These are phyloP conservation scores for Margaritifera margaritifera DNA, from an alignment of 2,888 invertebrate genomes.

Conservation along the genomic window DNA sequence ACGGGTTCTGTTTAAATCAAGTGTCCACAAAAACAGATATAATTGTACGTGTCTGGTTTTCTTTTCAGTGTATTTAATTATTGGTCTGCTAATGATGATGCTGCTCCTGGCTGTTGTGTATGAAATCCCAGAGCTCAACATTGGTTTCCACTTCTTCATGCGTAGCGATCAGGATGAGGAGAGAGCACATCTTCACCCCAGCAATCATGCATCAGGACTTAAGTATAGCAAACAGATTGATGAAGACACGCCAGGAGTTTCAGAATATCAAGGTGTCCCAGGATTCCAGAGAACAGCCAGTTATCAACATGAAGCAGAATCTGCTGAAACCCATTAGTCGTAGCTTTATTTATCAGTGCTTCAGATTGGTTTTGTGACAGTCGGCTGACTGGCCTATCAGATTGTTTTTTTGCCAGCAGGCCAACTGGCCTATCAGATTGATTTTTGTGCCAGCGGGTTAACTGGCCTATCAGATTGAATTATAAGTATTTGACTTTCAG, in stretches of 20 bases:
- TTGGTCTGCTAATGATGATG: constrained; percentile 89
- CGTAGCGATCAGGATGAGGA: constrained; percentile 76
- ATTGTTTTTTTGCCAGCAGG: too few species aligned
- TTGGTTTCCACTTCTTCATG: constrained; percentile 85
- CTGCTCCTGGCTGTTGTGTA: constrained; percentile 87
- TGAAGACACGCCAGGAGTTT: constrained; percentile 38
- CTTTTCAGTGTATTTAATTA: constrained; percentile 82
- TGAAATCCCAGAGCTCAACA: constrained; percentile 90
- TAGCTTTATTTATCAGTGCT: background rate
- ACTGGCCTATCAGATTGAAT: too few species aligned
- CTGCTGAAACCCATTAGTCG: constrained; percentile 7
- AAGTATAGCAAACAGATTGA: constrained; percentile 63
- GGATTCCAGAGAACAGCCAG: constrained; percentile 34
- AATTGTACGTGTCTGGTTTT: background rate
- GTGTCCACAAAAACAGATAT: too few species aligned
- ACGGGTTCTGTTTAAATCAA: too few species aligned
- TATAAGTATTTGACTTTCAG: too few species aligned
- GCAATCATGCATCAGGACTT: constrained; percentile 40
- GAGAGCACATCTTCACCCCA: constrained; percentile 42
- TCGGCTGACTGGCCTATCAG: too few species aligned
- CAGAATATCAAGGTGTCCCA: constrained; percentile 38
- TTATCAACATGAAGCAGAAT: constrained; percentile 11
- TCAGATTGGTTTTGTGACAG: too few species aligned
- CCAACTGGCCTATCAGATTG: too few species aligned
- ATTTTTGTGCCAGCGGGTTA: too few species aligned